Base-by-base conservation (phyloP, 2,113 vertebrate species). In the Hippolais icterina region DNA sequence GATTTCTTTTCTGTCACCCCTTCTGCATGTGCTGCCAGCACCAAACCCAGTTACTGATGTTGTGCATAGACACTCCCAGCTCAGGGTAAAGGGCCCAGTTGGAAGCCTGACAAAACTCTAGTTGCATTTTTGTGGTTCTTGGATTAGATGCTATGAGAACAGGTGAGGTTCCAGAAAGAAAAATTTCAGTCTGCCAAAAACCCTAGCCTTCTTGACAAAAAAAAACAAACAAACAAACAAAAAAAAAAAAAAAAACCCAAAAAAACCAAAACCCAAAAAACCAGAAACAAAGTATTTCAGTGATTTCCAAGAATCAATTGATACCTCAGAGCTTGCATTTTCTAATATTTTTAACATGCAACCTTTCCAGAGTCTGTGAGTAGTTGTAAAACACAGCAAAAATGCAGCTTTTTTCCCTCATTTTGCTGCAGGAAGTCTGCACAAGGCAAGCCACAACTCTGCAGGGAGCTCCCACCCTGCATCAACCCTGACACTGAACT, bases 261-360 rank as follows among this genome's bases (percentile, higher is more conserved):
- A 46, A 46, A 20, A 46, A 46, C 11, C 33, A n/a, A 18, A 27
- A 3, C 11, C 12, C 23, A 59, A 18, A 18, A 93, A 64, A 93
- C 3, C 33, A 65, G 29, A 65, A 88, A 85, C 8, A 53, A 75
- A 65, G 6, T 19, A 61, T 65, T 74, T 54, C 47, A 83, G n/a
- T 63, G 8, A 57, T 33, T 95, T 96, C 83, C 82, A 93, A 85
- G 61, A 57, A n/a, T 64, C 42, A 90, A 7, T 33, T 74, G 44
- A 39, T 31, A 95, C 27, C 14, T 46, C 35, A 37, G 35, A 85
- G 24, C 53, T 71, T 87, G 19, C 4, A 54, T 84, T 87, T 94
- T 84, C 44, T 79, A 56, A 25, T 37, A n/a, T 20, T 64, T 87
- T 68, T 52, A 60, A 41, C 6, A 8, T 52, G 6, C 14, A 79